A percentile compares a stretch with the other conserved stretches of the same genome.
These are phyloP conservation scores for Agonopterix subpropinquella DNA, from an alignment of 2,888 invertebrate species.

Conservation along the genomic window DNA sequence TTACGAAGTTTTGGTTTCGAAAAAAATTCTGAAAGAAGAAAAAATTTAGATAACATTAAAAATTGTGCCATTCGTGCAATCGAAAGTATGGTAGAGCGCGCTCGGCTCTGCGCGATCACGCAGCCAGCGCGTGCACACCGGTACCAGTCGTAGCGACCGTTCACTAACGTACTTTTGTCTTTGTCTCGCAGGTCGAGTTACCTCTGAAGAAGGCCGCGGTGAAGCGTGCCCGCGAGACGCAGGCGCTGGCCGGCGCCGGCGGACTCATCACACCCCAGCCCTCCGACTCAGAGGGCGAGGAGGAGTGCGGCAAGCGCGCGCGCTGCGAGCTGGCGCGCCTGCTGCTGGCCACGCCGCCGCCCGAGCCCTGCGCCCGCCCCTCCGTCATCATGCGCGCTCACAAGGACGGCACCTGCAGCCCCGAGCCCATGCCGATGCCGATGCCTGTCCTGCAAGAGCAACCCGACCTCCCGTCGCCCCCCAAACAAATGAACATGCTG, in stretches of 20 bases:
- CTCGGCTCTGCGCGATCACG: conserved; percentile 46
- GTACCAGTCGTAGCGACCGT: conserved; percentile 45
- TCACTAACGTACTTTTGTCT: conserved; percentile 62
- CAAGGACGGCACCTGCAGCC: conserved; percentile 84
- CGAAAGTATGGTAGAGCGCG: conserved; percentile 49
- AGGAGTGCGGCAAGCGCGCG: conserved; percentile 61
- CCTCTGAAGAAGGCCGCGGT: conserved; percentile 58
- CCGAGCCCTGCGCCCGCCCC: conserved; percentile 67
- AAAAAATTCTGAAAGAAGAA: conserved; percentile 13
- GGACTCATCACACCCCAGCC: conserved; percentile 86
- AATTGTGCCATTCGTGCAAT: conserved; percentile 45
- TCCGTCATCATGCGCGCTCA: conserved; percentile 93
- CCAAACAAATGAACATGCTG: conserved; percentile 75
- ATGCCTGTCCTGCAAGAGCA: conserved; percentile 44
- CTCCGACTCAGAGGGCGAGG: conserved; percentile 88
- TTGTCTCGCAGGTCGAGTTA: conserved; percentile 64
- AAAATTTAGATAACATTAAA: conserved; percentile 9
- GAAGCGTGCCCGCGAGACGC: conserved; percentile 41
- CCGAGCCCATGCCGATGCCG: conserved; percentile 56
- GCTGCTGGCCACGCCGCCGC: conserved; percentile 74
- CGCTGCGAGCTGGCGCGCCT: conserved; percentile 72
- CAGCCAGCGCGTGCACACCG: conserved; percentile 53
- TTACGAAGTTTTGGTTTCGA: conserved; percentile 6
- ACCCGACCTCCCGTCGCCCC: conserved; percentile 26
- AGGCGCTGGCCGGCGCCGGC: conserved; percentile 43